Evolutionary conservation across 2,113 vertebrate genomes (phyloP), one percentile per base, ranked within the genome.

Genomic region (Sebastes fasciatus): DNA sequence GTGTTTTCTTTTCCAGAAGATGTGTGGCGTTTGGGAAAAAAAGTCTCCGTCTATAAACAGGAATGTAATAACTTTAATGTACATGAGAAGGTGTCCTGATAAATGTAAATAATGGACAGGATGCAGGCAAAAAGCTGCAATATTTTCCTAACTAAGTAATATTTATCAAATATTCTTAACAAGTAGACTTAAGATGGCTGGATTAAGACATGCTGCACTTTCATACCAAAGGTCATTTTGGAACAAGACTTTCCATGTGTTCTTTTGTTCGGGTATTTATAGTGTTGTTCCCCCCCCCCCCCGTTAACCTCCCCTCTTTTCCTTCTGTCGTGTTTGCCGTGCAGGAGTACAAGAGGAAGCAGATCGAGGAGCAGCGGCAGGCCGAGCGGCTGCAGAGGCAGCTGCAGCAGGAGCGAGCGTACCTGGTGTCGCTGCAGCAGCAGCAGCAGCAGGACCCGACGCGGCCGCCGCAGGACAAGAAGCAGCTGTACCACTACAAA

Each of bases 311-410:
- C 40, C 6, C 0, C 2, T 49, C 17, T 16, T 5, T 46, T 13
- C 23, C 3, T 4, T n/a, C 54, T 26, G 12, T 5, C 13, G 11
- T 40, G 45, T 43, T 79, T 62, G 73, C 0, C 1, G 63, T 71
- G 21, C 74, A 99, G 98, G 98, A 99, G 88, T 99, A 99, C 85
- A 99, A 99, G 91, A 96, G 98, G 80, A 99, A 99, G 94, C 98
- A 99, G 91, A 89, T 99, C 75, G 98, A 99, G 95, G 98, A 99
- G 93, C 98, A 99, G 95, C 94, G 98, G 70, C 98, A 99, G 94
- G 98, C 98, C 0, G 98, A 99, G 94, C 95, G 98, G 51, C 95
- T 99, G 74, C 98, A 99, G 94, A 94, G 98, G 83, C 98, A 99
- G 92, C 94, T 99, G 43, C 98, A 99, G 93, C 98, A 99, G 91